Evolutionary conservation across 2,888 invertebrate species (phyloP).

Genomic region (Rhodophaea formosa): DNA sequence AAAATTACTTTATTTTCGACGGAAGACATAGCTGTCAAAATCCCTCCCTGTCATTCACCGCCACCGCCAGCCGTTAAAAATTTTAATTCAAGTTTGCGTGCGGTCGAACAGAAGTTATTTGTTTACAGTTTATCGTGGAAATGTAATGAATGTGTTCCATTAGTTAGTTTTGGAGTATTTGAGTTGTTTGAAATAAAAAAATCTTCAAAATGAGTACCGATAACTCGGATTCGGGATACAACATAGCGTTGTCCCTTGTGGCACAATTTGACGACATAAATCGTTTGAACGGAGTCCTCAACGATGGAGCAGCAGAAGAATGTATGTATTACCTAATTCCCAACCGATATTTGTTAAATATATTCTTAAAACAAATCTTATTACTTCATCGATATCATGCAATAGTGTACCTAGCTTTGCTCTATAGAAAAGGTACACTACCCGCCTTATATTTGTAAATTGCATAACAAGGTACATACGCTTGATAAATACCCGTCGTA

Average conservation of each 20-base stretch:
- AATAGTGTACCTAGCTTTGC: no score
- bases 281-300: constrained; percentile 83
- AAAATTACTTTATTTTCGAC: neutral
- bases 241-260: constrained; percentile 80
- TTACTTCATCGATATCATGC: no score
- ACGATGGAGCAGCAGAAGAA: constrained; percentile 85
- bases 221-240: constrained; percentile 62
- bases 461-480: neutral
- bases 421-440: neutral
- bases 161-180: constrained; percentile 5
- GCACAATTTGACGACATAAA: constrained; percentile 88
- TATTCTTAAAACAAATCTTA: no score
- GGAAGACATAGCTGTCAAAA: neutral
- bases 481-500: no score
- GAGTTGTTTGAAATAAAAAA: neutral
- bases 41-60: neutral
- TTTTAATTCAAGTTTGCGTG: constrained; percentile 7
- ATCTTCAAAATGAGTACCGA: constrained; percentile 63
- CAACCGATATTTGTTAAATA: neutral
- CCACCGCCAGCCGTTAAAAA: constrained; percentile 6
- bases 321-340: constrained; percentile 69
- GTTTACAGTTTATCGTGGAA: constrained; percentile 7
- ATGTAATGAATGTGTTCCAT: neutral
- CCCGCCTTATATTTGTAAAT: neutral
- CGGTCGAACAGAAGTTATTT: constrained; percentile 1